phyloP scores from a whole-genome alignment of 2,113 vertebrate species.

The Lonchura striata region DNA sequence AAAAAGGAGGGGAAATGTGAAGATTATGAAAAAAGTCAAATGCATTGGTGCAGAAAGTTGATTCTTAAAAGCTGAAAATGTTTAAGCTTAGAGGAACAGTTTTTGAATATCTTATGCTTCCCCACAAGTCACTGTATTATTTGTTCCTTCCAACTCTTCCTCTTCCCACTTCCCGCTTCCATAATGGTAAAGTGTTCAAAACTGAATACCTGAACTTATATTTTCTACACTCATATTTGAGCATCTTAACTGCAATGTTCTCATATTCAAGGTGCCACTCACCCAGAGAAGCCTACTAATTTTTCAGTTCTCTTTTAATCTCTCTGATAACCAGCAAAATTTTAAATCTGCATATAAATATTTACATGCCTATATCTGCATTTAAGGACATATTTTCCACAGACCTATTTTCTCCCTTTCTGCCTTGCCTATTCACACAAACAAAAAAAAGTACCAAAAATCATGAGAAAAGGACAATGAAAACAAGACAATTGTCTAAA shows the following conservation, averaged over 20 bases:
- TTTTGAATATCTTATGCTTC: background rate
- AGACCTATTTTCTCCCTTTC: background rate
- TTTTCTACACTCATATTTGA: background rate
- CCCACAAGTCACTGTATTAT: background rate
- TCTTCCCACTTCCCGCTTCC: conserved; percentile 1
- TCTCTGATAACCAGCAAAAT: background rate
- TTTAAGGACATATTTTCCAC: background rate
- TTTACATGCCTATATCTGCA: background rate
- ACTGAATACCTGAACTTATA: background rate
- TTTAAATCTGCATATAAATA: background rate
- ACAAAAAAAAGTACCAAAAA: background rate
- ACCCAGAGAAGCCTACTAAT: background rate
- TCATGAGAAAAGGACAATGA: background rate
- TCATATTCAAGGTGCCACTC: background rate
- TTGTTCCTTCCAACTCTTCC: background rate
- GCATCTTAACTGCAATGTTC: background rate
- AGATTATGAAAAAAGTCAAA: background rate
- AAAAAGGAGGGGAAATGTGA: background rate
- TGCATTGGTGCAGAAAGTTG: background rate
- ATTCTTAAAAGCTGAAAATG: background rate
- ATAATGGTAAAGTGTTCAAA: background rate
- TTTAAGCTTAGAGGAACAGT: background rate
- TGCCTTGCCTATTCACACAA: background rate
- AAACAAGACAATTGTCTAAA: background rate
- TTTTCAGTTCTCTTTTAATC: background rate